Base-by-base conservation (phyloP, 2,113 vertebrate genomes). In the Circaetus cinerascens region DNA sequence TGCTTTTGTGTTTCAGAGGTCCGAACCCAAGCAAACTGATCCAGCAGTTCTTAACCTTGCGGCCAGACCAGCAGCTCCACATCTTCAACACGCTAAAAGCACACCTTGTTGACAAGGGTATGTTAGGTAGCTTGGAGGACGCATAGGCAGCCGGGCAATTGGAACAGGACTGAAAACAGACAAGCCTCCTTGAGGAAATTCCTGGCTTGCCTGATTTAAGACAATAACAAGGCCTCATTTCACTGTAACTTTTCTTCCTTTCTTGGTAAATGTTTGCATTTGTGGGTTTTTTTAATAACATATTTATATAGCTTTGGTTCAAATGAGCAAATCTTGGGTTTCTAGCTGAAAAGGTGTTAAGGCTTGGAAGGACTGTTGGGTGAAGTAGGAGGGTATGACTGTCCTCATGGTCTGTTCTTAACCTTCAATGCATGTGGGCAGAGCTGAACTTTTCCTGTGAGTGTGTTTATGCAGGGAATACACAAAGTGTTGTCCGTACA, bases 1-100 rank as follows among this genome's bases (percentile, higher is more conserved):
- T 60, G 29, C 15, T 62, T 74, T 78, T 36, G 83, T 86, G 21
- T 98, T 96, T 12, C 96, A 99, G 99, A 94, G 99, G 99, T 38
- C 99, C 99, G 6, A 99, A 99, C 96, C 99, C 99, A 0, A 99
- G 97, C 97, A 99, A 99, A 90, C 98, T 99, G 93, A 99, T 99
- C 95, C 99, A 99, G 97, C 99, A 99, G 98, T 98, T 99, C 83
- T 96, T 99, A 92, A 99, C 99, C 40, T 96, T 99, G 88, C 98
- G 99, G 43, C 98, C 98, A 3, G 99, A 99, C 48, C 99, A 99
- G 97, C 99, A 99, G 98, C 98, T 99, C 22, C 98, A 99, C 98
- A 99, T 99, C 97, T 99, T 99, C 98, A 99, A 99, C 98, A 99
- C 99, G 0, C 98, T 99, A 22, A 99, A 98, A 97, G 96, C 99